Evolutionary conservation across 2,888 invertebrate species (phyloP).

Genomic region (Teleogryllus oceanicus): DNA sequence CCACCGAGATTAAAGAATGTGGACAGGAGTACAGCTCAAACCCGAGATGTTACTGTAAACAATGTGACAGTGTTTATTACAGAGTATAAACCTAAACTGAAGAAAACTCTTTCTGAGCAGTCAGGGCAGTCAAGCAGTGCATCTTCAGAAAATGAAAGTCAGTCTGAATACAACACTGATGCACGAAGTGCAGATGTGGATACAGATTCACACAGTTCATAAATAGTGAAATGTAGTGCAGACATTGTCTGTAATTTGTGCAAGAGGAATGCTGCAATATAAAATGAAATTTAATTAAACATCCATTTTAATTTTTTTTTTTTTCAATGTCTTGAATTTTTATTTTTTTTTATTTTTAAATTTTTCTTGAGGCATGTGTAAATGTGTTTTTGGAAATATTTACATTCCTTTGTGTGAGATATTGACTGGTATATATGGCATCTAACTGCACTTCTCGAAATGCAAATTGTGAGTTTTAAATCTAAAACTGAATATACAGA

Average conservation of each 20-base stretch:
- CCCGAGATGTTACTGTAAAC: slow-evolving; percentile 93
- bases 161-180: slow-evolving; percentile 52
- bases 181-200: slow-evolving; percentile 50
- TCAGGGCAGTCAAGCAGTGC: slow-evolving; percentile 51
- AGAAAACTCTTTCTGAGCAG: slow-evolving; percentile 45
- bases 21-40: slow-evolving; percentile 87
- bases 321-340: too few relatives aligned
- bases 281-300: too few relatives aligned
- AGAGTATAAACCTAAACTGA: slow-evolving; percentile 80
- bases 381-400: too few relatives aligned
- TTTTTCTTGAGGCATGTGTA: neutral
- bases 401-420: too few relatives aligned
- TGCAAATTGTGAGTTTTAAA: neutral
- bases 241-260: neutral
- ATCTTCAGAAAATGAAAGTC: slow-evolving; percentile 51
- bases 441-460: neutral
- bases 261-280: too few relatives aligned
- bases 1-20: slow-evolving; percentile 83
- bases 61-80: slow-evolving; percentile 96
- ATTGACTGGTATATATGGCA: neutral
- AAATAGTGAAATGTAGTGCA: slow-evolving; percentile 12
- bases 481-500: neutral
- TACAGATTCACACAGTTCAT: slow-evolving; percentile 43
- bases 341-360: too few relatives aligned
- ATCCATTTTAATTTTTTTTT: too few relatives aligned